Conservation (phyloP, 2,888 invertebrate genomes). For the Metopia argyrocephala region DNA sequence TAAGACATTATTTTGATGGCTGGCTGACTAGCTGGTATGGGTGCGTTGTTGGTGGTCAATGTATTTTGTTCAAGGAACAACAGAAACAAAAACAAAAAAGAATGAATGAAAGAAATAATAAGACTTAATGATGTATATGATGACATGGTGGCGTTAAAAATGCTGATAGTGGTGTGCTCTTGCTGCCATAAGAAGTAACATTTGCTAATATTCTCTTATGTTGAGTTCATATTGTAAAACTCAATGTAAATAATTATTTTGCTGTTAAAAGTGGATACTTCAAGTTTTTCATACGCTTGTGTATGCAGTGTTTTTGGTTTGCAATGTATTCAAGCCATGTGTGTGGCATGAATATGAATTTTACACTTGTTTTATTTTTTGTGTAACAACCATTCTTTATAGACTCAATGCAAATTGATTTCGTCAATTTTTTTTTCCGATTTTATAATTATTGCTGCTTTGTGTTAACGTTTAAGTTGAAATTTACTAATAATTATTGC, state of each 20-base stretch:
- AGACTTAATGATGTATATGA: slow-evolving; percentile 57
- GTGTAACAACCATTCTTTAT: slow-evolving; percentile 42
- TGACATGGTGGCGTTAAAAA: slow-evolving; percentile 59
- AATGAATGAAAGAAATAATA: slow-evolving; percentile 53
- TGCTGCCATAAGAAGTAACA: slow-evolving; percentile 13
- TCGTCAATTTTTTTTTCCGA: not conserved
- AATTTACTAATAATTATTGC: slow-evolving; percentile 21
- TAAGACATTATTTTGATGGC: not conserved
- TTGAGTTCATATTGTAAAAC: not conserved
- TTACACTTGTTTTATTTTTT: slow-evolving; percentile 56
- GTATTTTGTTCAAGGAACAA: not conserved
- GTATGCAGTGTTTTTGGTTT: no score
- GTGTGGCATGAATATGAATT: slow-evolving; percentile 51
- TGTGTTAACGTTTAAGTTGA: not conserved
- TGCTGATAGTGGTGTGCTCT: slow-evolving; percentile 45
- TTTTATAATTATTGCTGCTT: slow-evolving; percentile 15
- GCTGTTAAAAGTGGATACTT: not conserved
- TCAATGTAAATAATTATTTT: slow-evolving; percentile 46
- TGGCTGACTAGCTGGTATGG: not conserved
- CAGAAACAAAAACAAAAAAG: no score
- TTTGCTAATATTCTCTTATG: not conserved
- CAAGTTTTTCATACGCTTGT: no score
- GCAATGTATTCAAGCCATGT: slow-evolving; percentile 9
- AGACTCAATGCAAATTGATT: slow-evolving; percentile 50
- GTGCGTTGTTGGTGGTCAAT: slow-evolving; percentile 55